Conservation (phyloP, 2,888 invertebrate genomes). For the Amblyteles armatorius region DNA sequence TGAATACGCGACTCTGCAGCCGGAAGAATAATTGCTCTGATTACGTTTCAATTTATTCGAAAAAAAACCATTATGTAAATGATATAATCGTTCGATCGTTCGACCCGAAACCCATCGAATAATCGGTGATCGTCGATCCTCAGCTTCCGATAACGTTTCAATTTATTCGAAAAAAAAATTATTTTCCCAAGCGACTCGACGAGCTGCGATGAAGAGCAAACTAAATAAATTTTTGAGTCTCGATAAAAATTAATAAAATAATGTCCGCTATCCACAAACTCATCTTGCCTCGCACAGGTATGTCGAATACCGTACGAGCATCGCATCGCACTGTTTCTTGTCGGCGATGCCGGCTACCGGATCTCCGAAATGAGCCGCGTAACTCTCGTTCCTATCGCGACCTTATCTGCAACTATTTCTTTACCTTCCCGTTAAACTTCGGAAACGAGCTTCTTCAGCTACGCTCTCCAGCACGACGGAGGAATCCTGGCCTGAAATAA, state of each 20-base stretch:
- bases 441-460: slow-evolving; percentile 27
- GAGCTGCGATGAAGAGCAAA: slow-evolving; percentile 13
- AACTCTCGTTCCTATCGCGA: slow-evolving; percentile 73
- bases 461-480: neutral
- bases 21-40: slow-evolving; percentile 48
- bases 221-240: slow-evolving; percentile 35
- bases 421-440: slow-evolving; percentile 47
- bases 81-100: slow-evolving; percentile 35
- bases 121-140: slow-evolving; percentile 49
- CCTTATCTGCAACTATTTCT: slow-evolving; percentile 66
- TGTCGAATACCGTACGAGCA: slow-evolving; percentile 13
- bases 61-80: slow-evolving; percentile 41
- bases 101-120: slow-evolving; percentile 48
- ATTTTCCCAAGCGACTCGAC: slow-evolving; percentile 17
- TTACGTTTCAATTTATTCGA: slow-evolving; percentile 52
- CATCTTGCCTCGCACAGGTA: neutral
- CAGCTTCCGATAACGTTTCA: slow-evolving; percentile 48
- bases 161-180: slow-evolving; percentile 54
- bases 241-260: slow-evolving; percentile 4
- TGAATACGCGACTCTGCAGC: slow-evolving; percentile 9
- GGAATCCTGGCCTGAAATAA: slow-evolving; percentile 3
- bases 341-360: slow-evolving; percentile 51
- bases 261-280: slow-evolving; percentile 5
- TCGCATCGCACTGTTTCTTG: neutral
- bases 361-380: slow-evolving; percentile 54